Conservation (phyloP, 2,797 vertebrate genomes). For the Hafferia zeledoni region DNA sequence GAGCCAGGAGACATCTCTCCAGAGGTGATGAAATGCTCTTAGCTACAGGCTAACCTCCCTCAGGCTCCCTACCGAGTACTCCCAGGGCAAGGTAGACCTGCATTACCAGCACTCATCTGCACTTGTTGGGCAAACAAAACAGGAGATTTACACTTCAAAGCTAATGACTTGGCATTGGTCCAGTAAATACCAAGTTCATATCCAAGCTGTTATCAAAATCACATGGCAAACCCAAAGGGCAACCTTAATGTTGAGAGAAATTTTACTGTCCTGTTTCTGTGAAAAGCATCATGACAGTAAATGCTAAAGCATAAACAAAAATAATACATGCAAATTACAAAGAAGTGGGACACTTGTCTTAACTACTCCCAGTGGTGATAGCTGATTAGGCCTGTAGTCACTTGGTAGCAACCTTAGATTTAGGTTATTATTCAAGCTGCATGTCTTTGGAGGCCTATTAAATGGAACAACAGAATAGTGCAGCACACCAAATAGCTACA, state of each 20-base stretch:
- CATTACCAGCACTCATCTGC: not conserved
- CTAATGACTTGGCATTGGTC: not conserved
- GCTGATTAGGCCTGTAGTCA: not conserved
- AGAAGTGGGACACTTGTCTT: not conserved
- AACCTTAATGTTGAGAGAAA: not conserved
- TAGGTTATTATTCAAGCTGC: not conserved
- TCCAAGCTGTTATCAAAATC: not conserved
- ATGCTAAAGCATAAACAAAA: not conserved
- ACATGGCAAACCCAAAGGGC: not conserved
- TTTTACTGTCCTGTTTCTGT: not conserved
- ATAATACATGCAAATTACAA: not conserved
- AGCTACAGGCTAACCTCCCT: not conserved
- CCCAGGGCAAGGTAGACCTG: not conserved
- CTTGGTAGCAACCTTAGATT: not conserved
- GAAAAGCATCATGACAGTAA: not conserved
- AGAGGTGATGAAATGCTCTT: not conserved
- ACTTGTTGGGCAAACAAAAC: not conserved
- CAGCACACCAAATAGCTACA: not conserved
- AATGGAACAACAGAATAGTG: not conserved
- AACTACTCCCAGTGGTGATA: not conserved
- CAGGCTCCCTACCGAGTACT: not conserved
- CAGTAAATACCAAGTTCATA: not conserved
- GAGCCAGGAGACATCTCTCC: not conserved
- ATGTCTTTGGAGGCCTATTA: not conserved
- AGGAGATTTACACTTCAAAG: slow-evolving; percentile 17